Conservation (phyloP, 2,888 invertebrate genomes). For the Lasioglossum figueresi region DNA sequence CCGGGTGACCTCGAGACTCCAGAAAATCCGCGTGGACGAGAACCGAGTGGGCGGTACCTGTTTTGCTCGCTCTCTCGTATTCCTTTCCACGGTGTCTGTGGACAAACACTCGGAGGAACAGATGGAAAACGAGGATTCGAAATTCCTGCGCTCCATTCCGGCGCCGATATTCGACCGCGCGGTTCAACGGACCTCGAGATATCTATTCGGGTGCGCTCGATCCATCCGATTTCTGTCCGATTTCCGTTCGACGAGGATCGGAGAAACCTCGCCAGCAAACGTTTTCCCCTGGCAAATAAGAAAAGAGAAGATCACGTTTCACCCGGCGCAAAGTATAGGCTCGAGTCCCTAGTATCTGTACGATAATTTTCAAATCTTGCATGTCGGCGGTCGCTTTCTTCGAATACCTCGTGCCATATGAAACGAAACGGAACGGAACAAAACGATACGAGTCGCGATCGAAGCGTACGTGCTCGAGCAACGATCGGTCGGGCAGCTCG, state of each 20-base stretch:
- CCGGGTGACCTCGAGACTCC: constrained; percentile 79
- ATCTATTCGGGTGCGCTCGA: constrained; percentile 40
- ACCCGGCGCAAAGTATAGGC: not conserved
- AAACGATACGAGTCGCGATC: constrained; percentile 4
- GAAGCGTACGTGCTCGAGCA: constrained; percentile 16
- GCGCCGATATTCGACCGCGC: not conserved
- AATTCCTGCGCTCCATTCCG: constrained; percentile 2
- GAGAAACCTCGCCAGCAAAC: not conserved
- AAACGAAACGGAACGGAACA: constrained; percentile 17
- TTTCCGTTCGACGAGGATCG: constrained; percentile 38
- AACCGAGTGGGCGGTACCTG: constrained; percentile 77
- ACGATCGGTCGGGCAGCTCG: not conserved
- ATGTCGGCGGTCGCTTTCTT: not conserved
- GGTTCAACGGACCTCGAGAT: constrained; percentile 21
- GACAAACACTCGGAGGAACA: constrained; percentile 36
- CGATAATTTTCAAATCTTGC: constrained; percentile 13
- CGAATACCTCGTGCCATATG: not conserved
- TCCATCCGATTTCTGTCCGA: constrained; percentile 44
- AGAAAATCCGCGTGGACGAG: constrained; percentile 77
- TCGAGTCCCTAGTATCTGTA: not conserved
- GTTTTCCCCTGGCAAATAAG: not conserved
- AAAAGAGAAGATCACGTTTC: not conserved
- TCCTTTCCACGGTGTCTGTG: constrained; percentile 55
- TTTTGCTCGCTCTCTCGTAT: constrained; percentile 65
- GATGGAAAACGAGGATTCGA: constrained; percentile 31